These are phyloP conservation scores for Acanthiza pusilla DNA, from an alignment of 2,797 vertebrate species.

Conservation along the genomic window DNA sequence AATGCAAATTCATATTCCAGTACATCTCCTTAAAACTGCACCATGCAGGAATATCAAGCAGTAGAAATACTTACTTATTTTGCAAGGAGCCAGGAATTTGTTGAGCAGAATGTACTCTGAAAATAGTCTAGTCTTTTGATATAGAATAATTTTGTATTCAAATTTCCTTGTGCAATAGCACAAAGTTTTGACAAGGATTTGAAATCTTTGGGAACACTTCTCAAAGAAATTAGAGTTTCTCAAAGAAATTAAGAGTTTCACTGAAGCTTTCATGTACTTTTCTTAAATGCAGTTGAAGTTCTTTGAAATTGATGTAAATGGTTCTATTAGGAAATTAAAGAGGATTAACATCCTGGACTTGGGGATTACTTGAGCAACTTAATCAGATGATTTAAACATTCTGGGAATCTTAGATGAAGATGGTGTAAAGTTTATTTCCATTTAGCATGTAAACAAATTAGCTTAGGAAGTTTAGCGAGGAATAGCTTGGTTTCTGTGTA, in stretches of 20 bases:
- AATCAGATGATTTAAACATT: background rate
- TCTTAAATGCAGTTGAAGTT: background rate
- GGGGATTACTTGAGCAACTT: background rate
- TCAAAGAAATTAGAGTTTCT: background rate
- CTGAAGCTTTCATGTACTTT: background rate
- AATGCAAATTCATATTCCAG: background rate
- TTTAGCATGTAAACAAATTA: background rate
- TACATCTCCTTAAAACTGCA: background rate
- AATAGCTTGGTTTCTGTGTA: background rate
- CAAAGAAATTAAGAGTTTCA: background rate
- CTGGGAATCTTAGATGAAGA: background rate
- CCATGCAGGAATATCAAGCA: background rate
- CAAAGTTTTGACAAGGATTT: background rate
- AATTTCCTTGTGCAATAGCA: background rate
- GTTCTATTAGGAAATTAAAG: background rate
- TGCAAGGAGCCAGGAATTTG: background rate
- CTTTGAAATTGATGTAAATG: background rate
- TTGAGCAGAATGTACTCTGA: background rate
- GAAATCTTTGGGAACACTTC: background rate
- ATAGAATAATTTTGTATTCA: background rate
- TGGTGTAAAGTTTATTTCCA: background rate
- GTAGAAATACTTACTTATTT: background rate
- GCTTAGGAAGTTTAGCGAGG: background rate
- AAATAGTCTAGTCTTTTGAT: background rate
- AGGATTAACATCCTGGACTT: background rate